Conservation (phyloP, 2,888 invertebrate species). For the Leptarthrus brevirostris region DNA sequence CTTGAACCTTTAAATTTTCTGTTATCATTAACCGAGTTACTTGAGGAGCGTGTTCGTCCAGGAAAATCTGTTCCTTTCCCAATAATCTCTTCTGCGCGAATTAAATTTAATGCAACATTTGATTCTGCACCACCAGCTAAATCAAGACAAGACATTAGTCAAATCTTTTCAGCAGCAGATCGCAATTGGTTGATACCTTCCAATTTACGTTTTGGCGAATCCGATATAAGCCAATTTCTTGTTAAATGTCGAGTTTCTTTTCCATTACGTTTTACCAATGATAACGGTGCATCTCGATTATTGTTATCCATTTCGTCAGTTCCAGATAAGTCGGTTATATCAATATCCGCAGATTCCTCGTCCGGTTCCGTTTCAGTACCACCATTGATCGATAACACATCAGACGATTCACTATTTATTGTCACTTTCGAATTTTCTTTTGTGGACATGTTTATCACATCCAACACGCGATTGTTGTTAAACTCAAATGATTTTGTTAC, state of each 20-base stretch:
- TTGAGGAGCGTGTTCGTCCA: constrained; percentile 43
- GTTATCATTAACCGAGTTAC: constrained; percentile 48
- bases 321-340: constrained; percentile 65
- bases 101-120: constrained; percentile 56
- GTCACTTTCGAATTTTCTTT: constrained; percentile 61
- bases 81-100: constrained; percentile 56
- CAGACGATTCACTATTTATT: constrained; percentile 53
- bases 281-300: constrained; percentile 57
- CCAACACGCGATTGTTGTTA: constrained; percentile 65
- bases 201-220: constrained; percentile 59
- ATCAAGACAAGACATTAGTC: constrained; percentile 30
- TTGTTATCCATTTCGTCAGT: constrained; percentile 59
- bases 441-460: constrained; percentile 63
- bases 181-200: constrained; percentile 52
- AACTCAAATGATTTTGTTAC: constrained; percentile 88
- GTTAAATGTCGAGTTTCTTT: constrained; percentile 52
- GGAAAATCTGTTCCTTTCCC: constrained; percentile 22
- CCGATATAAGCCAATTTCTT: constrained; percentile 64
- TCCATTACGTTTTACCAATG: constrained; percentile 57
- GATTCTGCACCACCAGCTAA: constrained; percentile 13
- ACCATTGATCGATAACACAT: constrained; percentile 55
- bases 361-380: constrained; percentile 57
- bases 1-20: constrained; percentile 45
- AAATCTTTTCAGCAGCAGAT: background rate
- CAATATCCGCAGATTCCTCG: constrained; percentile 68